A percentile compares a stretch with the other conserved stretches of the same genome.
These are phyloP conservation scores for Megaceryle torquata DNA, from an alignment of 2,113 vertebrate genomes.

Conservation along the genomic window DNA sequence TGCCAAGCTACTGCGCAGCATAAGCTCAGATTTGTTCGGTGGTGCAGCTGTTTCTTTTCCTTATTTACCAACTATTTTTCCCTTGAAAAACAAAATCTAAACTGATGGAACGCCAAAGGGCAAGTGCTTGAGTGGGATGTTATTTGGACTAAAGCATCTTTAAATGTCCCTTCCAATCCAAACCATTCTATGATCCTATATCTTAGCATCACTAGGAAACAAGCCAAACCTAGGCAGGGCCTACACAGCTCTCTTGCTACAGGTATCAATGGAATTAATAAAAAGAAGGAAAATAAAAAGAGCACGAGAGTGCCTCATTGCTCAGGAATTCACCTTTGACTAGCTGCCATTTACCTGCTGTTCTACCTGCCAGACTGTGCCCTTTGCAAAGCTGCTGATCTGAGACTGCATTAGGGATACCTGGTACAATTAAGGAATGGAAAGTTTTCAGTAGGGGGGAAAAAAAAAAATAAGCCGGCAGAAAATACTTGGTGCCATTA, in stretches of 20 bases:
- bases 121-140: background rate
- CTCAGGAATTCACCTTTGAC: background rate
- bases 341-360: slow-evolving; percentile 14
- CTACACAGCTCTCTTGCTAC: background rate
- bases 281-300: background rate
- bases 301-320: background rate
- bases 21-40: background rate
- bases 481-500: background rate
- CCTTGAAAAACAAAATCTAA: background rate
- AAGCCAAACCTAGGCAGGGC: background rate
- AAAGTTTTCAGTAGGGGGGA: background rate
- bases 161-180: background rate
- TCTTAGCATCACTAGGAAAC: background rate
- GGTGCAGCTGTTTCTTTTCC: background rate
- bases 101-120: background rate
- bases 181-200: background rate
- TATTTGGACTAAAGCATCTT: background rate
- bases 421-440: background rate
- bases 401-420: background rate
- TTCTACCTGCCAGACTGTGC: background rate
- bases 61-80: background rate
- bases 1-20: background rate
- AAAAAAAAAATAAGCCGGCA: background rate
- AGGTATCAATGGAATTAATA: background rate
- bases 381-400: background rate